Evolutionary conservation across 2,888 invertebrate species (phyloP), one percentile per base, ranked within the genome.

Genomic region (Gryllus longicercus): DNA sequence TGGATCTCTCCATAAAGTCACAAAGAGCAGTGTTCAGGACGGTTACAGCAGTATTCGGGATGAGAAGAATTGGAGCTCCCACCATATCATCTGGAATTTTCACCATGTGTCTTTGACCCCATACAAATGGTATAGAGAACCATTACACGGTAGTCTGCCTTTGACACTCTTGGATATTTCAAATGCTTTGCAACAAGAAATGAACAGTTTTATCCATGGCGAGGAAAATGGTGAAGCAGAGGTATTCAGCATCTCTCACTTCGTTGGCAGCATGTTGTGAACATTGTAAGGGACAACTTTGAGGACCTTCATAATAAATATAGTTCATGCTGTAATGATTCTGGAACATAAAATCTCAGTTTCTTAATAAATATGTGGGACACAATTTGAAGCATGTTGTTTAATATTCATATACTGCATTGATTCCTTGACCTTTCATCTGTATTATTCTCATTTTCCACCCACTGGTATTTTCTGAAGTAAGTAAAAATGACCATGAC

Each of bases 31-130:
- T 76, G 38, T 76, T 38, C 14, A 25, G 21, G 76, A 25, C 2
- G 76, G 49, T 50, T 76, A 76, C 76, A 49, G 38, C 76, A n/a
- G 4, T 21, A 49, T 50, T 75, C 1, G 50, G 23, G 50, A 38
- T 38, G 38, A 8, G 38, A 38, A 38, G 8, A 38, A 38, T 38
- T 38, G 38, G 38, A 5, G 38, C 77, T 50, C 16, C 50, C 77
- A 38, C 38, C 76, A 38, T 76, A 76, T 38, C 49, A 38, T 76
- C 76, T n/a, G 2, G 38, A 76, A 5, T 38, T 38, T 88, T 88
- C 80, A 90, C 87, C 81, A 85, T 78, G 21, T 79, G 63, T 50
- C 74, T 76, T 79, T 63, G 75, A 78, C 50, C 63, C 77, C 76
- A 75, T 74, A 76, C 74, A 74, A 38, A 81, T 50, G 25, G n/a